Percentiles rank a stretch among this genome's conserved stretches.
These are phyloP conservation scores for Cryptoblepharus egeriae DNA, from an alignment of 2,797 vertebrate genomes.

Conservation along the genomic window DNA sequence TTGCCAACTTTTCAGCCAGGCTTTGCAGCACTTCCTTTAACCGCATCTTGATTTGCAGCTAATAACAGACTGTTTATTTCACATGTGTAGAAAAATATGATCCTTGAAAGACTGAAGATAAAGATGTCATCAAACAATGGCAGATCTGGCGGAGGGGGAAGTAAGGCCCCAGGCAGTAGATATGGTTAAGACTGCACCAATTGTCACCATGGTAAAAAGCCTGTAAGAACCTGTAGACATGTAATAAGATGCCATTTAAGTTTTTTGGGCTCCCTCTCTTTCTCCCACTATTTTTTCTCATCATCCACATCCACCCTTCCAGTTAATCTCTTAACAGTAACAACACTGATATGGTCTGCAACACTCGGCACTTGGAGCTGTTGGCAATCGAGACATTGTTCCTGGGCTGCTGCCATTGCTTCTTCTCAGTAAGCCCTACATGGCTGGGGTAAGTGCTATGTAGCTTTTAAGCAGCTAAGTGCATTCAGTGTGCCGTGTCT, in stretches of 20 bases:
- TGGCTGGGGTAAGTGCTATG: not conserved
- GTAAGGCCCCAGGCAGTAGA: no score
- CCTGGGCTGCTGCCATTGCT: not conserved
- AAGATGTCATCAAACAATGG: not conserved
- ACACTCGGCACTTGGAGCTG: constrained; percentile 31
- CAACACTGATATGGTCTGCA: constrained; percentile 29
- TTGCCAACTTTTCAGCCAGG: not conserved
- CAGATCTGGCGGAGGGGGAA: no score
- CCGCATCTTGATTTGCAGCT: not conserved
- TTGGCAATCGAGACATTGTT: constrained; percentile 19
- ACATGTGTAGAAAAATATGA: not conserved
- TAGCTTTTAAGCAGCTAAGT: constrained; percentile 49
- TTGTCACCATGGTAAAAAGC: not conserved
- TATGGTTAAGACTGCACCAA: no score
- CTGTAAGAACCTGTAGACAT: not conserved
- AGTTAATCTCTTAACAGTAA: constrained; percentile 34
- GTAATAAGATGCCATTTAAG: constrained; percentile 8
- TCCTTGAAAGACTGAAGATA: not conserved
- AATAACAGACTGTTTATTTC: not conserved
- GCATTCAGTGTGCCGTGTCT: constrained; percentile 54
- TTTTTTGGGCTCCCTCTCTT: not conserved
- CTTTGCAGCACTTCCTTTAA: not conserved
- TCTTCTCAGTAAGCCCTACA: constrained; percentile 36
- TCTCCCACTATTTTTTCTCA: constrained; percentile 13
- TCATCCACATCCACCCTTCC: not conserved